A percentile compares a stretch with the other conserved stretches of the same genome.
phyloP scores from a whole-genome alignment of 2,888 invertebrate species.

The Nomada ruficornis region DNA sequence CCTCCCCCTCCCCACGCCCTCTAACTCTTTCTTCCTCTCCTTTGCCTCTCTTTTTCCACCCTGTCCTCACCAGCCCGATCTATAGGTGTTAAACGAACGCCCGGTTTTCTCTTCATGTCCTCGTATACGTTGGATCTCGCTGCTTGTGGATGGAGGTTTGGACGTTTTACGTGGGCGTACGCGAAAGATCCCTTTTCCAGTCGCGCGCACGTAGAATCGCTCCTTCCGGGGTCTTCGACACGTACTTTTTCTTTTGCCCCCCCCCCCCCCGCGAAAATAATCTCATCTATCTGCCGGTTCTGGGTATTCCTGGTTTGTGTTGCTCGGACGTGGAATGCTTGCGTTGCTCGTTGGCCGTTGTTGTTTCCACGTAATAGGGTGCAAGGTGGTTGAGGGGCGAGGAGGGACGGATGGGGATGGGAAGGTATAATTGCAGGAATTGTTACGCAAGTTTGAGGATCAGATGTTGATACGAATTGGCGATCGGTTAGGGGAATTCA shows the following conservation, averaged over 20 bases:
- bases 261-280: constrained; percentile 47
- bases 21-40: neutral
- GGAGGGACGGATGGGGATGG: too few relatives aligned
- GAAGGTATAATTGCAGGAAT: constrained; percentile 24
- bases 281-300: constrained; percentile 37
- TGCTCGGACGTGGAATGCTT: neutral
- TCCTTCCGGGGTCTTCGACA: constrained; percentile 62
- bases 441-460: constrained; percentile 8
- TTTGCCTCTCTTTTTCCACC: constrained; percentile 26
- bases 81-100: constrained; percentile 64
- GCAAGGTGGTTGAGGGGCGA: neutral
- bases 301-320: neutral
- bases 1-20: neutral
- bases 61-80: constrained; percentile 54
- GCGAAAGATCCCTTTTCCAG: constrained; percentile 62
- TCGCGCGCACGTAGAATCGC: constrained; percentile 59
- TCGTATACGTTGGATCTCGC: constrained; percentile 26
- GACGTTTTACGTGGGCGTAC: constrained; percentile 47
- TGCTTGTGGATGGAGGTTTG: constrained; percentile 34
- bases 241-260: constrained; percentile 49
- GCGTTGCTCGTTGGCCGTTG: constrained; percentile 10
- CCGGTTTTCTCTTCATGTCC: constrained; percentile 57
- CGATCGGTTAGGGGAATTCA: too few relatives aligned
- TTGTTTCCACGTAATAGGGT: neutral
- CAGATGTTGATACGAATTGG: neutral